Evolutionary conservation across 1,140 invertebrate species (phyloP).

Genomic region (Whitmania pigra): DNA sequence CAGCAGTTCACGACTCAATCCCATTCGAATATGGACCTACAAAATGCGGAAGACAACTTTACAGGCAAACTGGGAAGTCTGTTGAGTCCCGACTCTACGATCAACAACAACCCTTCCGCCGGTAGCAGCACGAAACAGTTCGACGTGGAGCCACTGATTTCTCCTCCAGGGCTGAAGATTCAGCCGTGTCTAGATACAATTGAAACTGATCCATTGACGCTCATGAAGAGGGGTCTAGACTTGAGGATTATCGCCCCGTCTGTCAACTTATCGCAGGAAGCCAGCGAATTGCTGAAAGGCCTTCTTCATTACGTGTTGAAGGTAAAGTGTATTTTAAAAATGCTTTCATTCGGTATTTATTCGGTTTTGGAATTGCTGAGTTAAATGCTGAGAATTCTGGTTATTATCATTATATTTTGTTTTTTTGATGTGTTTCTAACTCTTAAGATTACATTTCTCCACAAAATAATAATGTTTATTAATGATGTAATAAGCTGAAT

Average conservation of each 20-base stretch:
- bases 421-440: too few species aligned
- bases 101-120: neutral
- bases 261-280: constrained; percentile 11
- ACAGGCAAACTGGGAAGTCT: neutral
- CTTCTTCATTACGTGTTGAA: constrained; percentile 18
- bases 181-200: neutral
- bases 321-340: neutral
- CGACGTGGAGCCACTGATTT: neutral
- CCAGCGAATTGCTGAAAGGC: constrained; percentile 9
- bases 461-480: too few species aligned
- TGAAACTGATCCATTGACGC: constrained; percentile 6
- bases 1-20: too few species aligned
- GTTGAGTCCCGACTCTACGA: neutral
- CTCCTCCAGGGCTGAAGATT: neutral
- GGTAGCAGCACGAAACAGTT: neutral
- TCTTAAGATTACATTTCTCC: too few species aligned
- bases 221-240: constrained; percentile 14
- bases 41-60: too few species aligned
- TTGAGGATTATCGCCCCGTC: constrained; percentile 5
- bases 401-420: too few species aligned
- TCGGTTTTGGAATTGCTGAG: too few species aligned
- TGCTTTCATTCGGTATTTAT: too few species aligned
- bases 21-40: too few species aligned
- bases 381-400: too few species aligned
- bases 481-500: too few species aligned